These are phyloP conservation scores for Xiphophorus hellerii DNA, from an alignment of 2,113 vertebrate species.

Conservation along the genomic window DNA sequence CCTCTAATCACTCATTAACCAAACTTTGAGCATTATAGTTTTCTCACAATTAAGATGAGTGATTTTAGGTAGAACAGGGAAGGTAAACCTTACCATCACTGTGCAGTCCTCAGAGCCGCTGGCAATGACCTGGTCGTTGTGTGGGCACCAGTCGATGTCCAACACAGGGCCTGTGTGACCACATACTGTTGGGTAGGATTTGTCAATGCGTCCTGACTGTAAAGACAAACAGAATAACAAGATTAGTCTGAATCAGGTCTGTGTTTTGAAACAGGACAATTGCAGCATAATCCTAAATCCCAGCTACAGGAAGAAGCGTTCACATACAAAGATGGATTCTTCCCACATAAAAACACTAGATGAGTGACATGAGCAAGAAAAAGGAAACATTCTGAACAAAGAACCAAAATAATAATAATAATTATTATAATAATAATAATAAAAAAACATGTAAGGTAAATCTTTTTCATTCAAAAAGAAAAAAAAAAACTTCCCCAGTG, in stretches of 20 bases:
- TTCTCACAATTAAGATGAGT: not conserved
- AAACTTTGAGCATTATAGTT: constrained; percentile 8
- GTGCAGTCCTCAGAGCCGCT: constrained; percentile 97
- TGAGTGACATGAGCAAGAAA: not conserved
- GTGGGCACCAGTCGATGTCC: constrained; percentile 98
- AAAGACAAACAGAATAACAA: constrained; percentile 51
- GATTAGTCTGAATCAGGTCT: constrained; percentile 35
- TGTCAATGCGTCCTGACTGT: constrained; percentile 95
- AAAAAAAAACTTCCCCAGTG: not conserved
- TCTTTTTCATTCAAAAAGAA: not conserved
- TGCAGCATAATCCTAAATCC: constrained; percentile 37
- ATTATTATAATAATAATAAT: too few species aligned
- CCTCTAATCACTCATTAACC: constrained; percentile 35
- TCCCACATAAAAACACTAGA: not conserved
- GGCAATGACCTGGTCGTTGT: constrained; percentile 96
- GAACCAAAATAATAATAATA: too few species aligned
- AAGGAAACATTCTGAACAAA: not conserved
- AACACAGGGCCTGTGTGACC: constrained; percentile 96
- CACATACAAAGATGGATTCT: not conserved
- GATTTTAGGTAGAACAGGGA: constrained; percentile 12
- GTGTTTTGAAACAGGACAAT: constrained; percentile 47
- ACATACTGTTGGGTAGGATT: constrained; percentile 95
- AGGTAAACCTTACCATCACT: constrained; percentile 85
- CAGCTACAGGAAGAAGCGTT: constrained; percentile 20
- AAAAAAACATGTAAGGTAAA: not conserved